A percentile compares a stretch with the other conserved stretches of the same genome.
These are phyloP conservation scores for Danio jaintianensis DNA, from an alignment of 2,797 vertebrate genomes.

Conservation along the genomic window DNA sequence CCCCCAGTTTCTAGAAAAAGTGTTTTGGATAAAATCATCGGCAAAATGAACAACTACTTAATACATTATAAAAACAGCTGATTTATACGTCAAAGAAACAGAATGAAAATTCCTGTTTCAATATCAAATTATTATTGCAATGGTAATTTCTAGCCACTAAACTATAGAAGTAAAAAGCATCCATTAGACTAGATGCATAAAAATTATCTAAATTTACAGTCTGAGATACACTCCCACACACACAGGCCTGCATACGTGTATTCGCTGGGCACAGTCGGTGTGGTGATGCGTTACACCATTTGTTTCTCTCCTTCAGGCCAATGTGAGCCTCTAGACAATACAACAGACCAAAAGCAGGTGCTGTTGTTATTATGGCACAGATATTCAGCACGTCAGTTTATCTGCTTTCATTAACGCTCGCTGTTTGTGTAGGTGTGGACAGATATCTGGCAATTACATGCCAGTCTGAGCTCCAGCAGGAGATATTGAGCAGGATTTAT, in stretches of 20 bases:
- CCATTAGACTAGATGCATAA: neutral
- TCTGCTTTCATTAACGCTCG: constrained; percentile 33
- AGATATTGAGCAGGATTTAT: constrained; percentile 11
- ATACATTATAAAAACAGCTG: neutral
- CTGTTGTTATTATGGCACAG: constrained; percentile 33
- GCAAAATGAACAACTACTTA: neutral
- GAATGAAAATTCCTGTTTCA: neutral
- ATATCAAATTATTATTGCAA: constrained; percentile 3
- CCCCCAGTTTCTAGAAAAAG: neutral
- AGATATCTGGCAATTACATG: constrained; percentile 15
- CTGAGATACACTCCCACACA: constrained; percentile 7
- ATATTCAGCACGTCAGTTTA: constrained; percentile 20
- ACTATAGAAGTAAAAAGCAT: constrained; percentile 1
- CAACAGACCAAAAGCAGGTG: constrained; percentile 42
- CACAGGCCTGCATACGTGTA: neutral
- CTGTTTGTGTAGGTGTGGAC: constrained; percentile 15
- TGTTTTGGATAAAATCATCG: neutral
- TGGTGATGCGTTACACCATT: constrained; percentile 41
- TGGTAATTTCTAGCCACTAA: constrained; percentile 8
- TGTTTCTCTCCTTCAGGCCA: constrained; percentile 25
- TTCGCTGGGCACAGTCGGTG: constrained; percentile 35
- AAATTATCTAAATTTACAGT: neutral
- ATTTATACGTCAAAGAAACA: neutral
- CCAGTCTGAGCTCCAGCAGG: constrained; percentile 11
- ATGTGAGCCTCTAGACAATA: constrained; percentile 37